Percentiles rank a stretch among this genome's conserved stretches.
Conservation (phyloP, 1,140 invertebrate species). For the Protaetia brevitarsis region DNA sequence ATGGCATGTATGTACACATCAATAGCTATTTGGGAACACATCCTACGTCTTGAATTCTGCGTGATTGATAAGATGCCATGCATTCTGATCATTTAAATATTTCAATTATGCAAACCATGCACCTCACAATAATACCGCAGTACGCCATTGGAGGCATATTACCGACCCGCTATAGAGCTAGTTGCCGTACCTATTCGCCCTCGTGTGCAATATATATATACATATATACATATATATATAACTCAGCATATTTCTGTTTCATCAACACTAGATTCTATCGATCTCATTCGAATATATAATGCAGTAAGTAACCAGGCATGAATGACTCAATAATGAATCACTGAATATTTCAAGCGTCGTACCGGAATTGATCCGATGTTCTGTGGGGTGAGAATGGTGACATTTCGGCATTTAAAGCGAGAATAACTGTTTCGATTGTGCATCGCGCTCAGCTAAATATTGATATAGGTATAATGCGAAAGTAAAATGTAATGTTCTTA, state of each 20-base stretch:
- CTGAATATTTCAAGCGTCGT: not conserved
- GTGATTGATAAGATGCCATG: not conserved
- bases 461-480: no score
- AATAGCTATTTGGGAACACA: no score
- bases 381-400: not conserved
- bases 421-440: no score
- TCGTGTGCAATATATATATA: no score
- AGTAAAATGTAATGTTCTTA: no score
- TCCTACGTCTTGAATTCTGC: not conserved
- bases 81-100: not conserved
- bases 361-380: not conserved
- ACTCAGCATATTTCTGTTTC: not conserved
- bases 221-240: no score
- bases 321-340: not conserved
- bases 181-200: no score
- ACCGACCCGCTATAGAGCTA: no score
- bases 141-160: not conserved
- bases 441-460: no score
- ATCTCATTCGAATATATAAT: not conserved
- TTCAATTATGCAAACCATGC: conserved; percentile 5
- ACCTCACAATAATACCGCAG: conserved; percentile 4
- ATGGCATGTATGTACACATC: no score
- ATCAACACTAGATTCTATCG: not conserved
- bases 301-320: not conserved
- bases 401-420: not conserved